Evolutionary conservation across 2,888 invertebrate species (phyloP), one percentile per base, ranked within the genome.

Genomic region (Drosophila antonietae): DNA sequence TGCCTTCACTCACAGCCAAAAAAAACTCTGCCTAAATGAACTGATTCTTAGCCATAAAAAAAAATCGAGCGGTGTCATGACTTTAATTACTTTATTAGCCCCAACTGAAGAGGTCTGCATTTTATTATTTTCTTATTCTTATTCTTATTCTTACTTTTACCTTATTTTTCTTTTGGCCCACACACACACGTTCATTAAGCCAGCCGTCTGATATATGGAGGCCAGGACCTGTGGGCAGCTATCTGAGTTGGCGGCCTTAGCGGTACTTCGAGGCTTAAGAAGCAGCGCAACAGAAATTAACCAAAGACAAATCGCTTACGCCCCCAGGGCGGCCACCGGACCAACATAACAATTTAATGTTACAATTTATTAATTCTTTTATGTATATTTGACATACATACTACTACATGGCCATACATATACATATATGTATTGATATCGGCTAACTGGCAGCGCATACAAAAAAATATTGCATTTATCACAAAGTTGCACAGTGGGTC

Each of bases 41-140:
- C 49, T 87, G 80, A 82, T 80, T 85, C 70, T 82, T 64, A 67
- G 62, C 60, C 75, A 77, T 73, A 83, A 83, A 88, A 81, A 79
- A 81, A 79, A 81, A 83, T 82, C 70, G 78, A 75, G 59, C 80
- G 78, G 75, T 85, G 90, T 90, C 90, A 88, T 75, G 90, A 72
- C 81, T 81, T 89, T 88, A 88, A 88, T 88, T 88, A 90, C 88
- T 88, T 88, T 90, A 88, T 88, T 88, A 90, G 51, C 67, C 68
- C 23, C 61, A 35, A 43, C 58, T 52, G 44, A 63, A 68, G 31
- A 61, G 80, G 63, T 18, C 75, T 79, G 65, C 80, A 69, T 79
- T 28, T 28, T 28, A 28, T 75, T 35, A 35, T 23, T 23, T 23
- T 23, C 4, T 23, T 4, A 23, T 52, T 18, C 35, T 33, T 33